Base-by-base conservation (phyloP, 2,888 invertebrate species). In the Trichogramma dendrolimi region DNA sequence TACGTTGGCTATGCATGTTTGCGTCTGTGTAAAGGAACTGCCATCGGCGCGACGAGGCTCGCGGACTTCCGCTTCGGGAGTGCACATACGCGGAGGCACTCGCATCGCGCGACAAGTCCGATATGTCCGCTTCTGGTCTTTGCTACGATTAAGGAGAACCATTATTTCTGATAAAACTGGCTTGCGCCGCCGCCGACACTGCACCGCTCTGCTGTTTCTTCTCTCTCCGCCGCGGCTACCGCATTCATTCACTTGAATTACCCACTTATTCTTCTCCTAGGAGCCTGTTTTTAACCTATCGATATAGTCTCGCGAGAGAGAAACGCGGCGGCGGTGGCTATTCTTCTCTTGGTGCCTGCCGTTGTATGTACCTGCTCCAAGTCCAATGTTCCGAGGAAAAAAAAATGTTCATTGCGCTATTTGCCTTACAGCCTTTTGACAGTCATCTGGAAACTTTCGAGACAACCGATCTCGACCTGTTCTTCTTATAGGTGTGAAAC, bases 161-260 rank as follows among this genome's bases (percentile, higher is more conserved):
- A 67, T 69, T 69, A 69, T 69, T 68, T 66, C 67, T 65, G 65
- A 67, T 68, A 66, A 67, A 68, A 67, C 63, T 68, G 64, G 61
- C 58, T 54, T 50, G 60, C 42, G 50, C 60, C 11, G 53, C 58
- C 44, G 62, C 55, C 57, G 46, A 52, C 51, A 64, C 39, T 56
- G 56, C 49, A 51, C 51, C 50, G 62, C n/a, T 64, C 64, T 62
- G 61, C 61, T 50, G n/a, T 27, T 27, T 27, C 27, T 27, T 27
- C 27, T 27, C 14, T 14, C 27, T 27, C 53, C 39, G 11, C 27
- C 57, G 44, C 11, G 10, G 48, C 48, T 40, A 52, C 48, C 51
- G 7, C 54, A 38, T 50, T 55, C 57, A 42, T 58, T 50, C n/a
- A 27, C 27, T 27, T 52, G 59, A 60, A 61, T 62, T 64, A 61